Percentiles rank a stretch among this genome's conserved stretches.
Evolutionary conservation across 2,888 invertebrate species (phyloP).

Genomic region (Imbricaverruca yamaguchii): DNA sequence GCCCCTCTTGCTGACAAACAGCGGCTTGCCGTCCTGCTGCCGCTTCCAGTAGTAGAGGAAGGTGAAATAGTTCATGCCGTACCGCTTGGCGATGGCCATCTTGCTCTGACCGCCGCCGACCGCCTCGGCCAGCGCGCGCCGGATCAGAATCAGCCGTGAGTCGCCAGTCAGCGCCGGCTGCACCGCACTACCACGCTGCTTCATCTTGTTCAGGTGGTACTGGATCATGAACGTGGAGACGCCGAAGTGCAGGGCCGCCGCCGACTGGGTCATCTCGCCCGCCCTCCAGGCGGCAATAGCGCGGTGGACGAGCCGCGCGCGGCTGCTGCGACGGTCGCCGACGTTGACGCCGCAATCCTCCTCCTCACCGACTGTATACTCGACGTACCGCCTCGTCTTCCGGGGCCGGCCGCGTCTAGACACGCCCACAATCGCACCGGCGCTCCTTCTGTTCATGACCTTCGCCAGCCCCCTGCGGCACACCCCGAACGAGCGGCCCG

Average conservation of each 20-base stretch:
- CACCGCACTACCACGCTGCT: neutral
- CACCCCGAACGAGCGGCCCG: neutral
- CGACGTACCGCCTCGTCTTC: no score
- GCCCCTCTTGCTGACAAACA: neutral
- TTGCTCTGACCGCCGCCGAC: neutral
- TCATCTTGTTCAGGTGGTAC: neutral
- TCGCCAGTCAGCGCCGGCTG: neutral
- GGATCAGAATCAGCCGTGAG: neutral
- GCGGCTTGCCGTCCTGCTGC: conserved; percentile 1
- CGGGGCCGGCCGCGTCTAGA: no score
- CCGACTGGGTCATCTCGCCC: neutral
- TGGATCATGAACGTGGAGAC: neutral
- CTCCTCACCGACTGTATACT: no score
- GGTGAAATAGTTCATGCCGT: conserved; percentile 15
- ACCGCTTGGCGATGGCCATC: neutral
- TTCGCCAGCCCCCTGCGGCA: neutral
- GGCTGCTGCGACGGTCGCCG: neutral
- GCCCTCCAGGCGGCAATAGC: neutral
- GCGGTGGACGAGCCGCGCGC: neutral
- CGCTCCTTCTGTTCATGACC: no score
- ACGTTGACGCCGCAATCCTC: no score
- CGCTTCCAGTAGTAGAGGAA: conserved; percentile 13
- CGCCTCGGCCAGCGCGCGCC: neutral
- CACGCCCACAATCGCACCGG: no score
- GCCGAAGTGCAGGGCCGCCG: neutral